These are phyloP conservation scores for Balaeniceps rex DNA, from an alignment of 2,113 vertebrate species.

Conservation along the genomic window DNA sequence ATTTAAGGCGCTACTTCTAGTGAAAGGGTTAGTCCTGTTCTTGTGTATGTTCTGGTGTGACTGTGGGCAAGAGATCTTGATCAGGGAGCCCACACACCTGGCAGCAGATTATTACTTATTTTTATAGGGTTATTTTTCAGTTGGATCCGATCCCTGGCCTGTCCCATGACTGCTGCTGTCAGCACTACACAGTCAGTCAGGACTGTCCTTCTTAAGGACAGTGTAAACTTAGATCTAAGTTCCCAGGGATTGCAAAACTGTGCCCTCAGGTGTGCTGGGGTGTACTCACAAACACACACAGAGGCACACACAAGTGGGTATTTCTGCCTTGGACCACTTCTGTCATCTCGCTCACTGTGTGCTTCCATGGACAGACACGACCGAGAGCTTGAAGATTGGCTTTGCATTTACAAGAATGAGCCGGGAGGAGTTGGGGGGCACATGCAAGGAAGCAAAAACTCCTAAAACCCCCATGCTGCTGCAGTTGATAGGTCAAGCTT, in stretches of 20 bases:
- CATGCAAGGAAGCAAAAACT: background rate
- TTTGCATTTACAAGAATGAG: background rate
- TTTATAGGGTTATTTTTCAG: background rate
- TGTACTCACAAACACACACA: background rate
- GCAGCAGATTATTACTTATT: background rate
- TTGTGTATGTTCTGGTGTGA: background rate
- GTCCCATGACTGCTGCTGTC: background rate
- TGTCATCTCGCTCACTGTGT: rapidly evolving
- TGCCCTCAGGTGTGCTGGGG: background rate
- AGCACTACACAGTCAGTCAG: background rate
- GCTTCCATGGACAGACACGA: rapidly evolving
- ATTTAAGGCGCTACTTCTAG: background rate
- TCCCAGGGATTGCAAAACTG: background rate
- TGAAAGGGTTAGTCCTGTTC: background rate
- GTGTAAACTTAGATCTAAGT: background rate
- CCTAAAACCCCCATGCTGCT: background rate
- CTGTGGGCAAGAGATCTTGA: background rate
- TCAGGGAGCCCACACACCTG: background rate
- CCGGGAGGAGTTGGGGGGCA: background rate
- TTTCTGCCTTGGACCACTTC: background rate
- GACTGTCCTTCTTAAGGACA: background rate
- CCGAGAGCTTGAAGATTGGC: background rate
- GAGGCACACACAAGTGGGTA: rapidly evolving
- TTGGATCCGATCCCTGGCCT: background rate
- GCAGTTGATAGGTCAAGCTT: background rate